Evolutionary conservation across 1,140 invertebrate genomes (phyloP), one percentile per base, ranked within the genome.

Genomic region (Lordiphosa collinella): DNA sequence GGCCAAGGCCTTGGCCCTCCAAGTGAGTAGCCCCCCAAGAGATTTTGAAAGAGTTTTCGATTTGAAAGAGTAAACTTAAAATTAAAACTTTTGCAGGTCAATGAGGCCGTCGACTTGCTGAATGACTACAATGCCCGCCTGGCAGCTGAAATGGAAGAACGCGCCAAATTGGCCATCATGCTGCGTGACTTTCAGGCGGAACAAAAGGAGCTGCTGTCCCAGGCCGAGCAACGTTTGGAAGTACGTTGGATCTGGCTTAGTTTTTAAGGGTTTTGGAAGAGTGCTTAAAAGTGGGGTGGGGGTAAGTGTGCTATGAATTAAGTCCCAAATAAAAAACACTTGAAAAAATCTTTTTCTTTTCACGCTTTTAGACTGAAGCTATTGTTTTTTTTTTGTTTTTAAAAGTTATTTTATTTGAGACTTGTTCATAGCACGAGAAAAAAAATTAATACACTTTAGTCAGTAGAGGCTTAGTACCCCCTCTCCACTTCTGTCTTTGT

Each of bases 121-220:
- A 93, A 94, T 9, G 95, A 97, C 37, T 99, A 99, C 84, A 99
- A 98, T 89, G 91, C 92, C 43, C 91, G 97, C 63, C 90, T 99
- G 5, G 91, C 94, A 13, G 92, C 93, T 12, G 97, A 99, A 90
- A 92, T 99, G 91, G 96, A 97, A 73, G 95, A 96, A 60, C 91
- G 97, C 58, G 93, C 95, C 82, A 93, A 94, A 84, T 91, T 97
- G 5, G 92, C 96, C 0, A 92, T 92, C 38, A 97, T 98, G 94
- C 90, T 99, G 52, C 91, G 93, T 41, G 96, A 97, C 88, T 99
- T 96, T 85, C 94, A 96, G 32, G 91, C 94, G 54, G 92, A 93
- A 2, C 97, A 98, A 89, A 93, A 94, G 67, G 95, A 97, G 87
- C 89, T 97, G 31, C 90, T 98, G 7, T 92, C 92, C 10, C 94